Percentiles rank a stretch among this genome's conserved stretches.
These are phyloP conservation scores for Chaenodraco wilsoni DNA, from an alignment of 2,797 vertebrate genomes.

Conservation along the genomic window DNA sequence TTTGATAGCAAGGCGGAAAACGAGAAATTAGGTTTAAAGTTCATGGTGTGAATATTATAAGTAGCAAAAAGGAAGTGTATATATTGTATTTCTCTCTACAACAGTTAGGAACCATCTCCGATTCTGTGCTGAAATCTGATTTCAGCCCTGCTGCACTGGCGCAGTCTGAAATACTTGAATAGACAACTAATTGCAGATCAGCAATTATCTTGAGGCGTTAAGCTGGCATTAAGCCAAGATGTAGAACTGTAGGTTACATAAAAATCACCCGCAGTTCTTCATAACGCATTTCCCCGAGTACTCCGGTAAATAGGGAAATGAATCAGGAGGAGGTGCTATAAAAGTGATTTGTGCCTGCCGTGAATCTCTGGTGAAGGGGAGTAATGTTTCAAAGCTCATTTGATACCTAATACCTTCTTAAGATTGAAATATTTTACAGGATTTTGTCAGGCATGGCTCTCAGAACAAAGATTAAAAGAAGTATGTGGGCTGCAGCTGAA, in stretches of 20 bases:
- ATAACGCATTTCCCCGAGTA: constrained; percentile 11
- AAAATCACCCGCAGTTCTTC: constrained; percentile 36
- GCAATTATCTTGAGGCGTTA: constrained; percentile 45
- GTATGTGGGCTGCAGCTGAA: constrained; percentile 11
- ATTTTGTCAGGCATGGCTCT: constrained; percentile 6
- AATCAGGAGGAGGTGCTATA: constrained; percentile 38
- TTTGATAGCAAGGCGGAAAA: background rate
- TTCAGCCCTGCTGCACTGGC: constrained; percentile 4
- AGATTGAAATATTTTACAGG: constrained; percentile 7
- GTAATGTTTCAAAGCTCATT: constrained; percentile 45
- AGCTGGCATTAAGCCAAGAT: constrained; percentile 38
- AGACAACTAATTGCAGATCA: constrained; percentile 49
- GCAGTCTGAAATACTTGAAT: constrained; percentile 43
- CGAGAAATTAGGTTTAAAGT: background rate
- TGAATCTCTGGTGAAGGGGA: constrained; percentile 26
- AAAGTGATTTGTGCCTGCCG: constrained; percentile 23
- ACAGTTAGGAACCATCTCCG: background rate
- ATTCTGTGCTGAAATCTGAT: constrained; percentile 12
- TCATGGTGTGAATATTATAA: background rate
- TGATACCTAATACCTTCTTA: constrained; percentile 25
- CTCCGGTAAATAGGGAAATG: constrained; percentile 41
- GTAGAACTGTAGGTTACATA: constrained; percentile 43
- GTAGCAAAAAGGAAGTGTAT: background rate
- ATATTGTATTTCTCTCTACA: constrained; percentile 7
- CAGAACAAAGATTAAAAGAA: constrained; percentile 1